Evolutionary conservation across 23 tunicate genomes (phyloP).

Genomic region (Aplidium turbinatum): DNA sequence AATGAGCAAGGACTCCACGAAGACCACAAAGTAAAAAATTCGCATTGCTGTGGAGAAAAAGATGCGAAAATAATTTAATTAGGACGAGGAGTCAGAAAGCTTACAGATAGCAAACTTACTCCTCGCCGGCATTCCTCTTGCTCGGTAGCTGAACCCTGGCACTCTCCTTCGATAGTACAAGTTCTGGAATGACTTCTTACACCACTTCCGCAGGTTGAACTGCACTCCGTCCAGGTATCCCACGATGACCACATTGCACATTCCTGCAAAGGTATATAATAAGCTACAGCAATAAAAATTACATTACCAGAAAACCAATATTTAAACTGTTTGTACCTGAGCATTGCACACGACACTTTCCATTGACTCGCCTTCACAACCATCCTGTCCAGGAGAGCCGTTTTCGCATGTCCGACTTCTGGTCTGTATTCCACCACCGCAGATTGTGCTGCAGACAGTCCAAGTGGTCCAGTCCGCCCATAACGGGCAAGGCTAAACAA

Average conservation of each 20-base stretch:
- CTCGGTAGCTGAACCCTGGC: slow-evolving; percentile 29
- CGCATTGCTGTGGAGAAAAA: too few relatives aligned
- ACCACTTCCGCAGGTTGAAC: slow-evolving; percentile 72
- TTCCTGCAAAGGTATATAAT: slow-evolving; percentile 35
- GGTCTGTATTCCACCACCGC: slow-evolving; percentile 52
- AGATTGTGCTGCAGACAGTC: slow-evolving; percentile 30
- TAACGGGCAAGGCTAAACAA: background rate
- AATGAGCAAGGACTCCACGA: slow-evolving; percentile 49
- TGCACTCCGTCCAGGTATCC: slow-evolving; percentile 68
- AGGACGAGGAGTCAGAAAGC: too few relatives aligned
- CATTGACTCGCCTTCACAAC: slow-evolving; percentile 54
- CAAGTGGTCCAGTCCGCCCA: slow-evolving; percentile 60
- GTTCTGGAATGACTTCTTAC: slow-evolving; percentile 46
- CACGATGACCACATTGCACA: slow-evolving; percentile 74
- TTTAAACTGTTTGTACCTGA: background rate
- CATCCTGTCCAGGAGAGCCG: slow-evolving; percentile 54
- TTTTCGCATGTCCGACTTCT: slow-evolving; percentile 47
- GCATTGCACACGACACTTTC: slow-evolving; percentile 23
- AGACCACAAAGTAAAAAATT: slow-evolving; percentile 10
- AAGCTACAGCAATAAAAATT: background rate
- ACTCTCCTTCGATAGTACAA: slow-evolving; percentile 49
- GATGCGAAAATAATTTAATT: too few relatives aligned
- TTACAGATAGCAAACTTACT: slow-evolving; percentile 42
- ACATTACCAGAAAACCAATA: background rate
- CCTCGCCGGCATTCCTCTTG: slow-evolving; percentile 44